phyloP scores from a whole-genome alignment of 2,797 vertebrate species.

The Sandelia bainsii region DNA sequence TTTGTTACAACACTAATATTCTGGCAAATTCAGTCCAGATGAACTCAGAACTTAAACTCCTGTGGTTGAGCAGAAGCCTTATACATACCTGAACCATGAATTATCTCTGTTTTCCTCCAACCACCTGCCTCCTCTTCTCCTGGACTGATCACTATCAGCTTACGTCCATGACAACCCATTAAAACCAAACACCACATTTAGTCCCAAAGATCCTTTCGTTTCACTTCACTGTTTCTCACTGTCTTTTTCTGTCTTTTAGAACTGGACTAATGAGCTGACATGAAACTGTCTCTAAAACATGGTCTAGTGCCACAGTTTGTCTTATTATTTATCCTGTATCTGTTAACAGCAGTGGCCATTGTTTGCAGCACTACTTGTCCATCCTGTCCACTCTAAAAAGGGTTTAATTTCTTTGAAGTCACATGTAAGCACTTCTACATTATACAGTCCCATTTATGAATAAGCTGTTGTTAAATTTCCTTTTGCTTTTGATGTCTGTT shows the following conservation, averaged over 20 bases:
- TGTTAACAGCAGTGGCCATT: conserved; percentile 1
- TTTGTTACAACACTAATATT: conserved; percentile 71
- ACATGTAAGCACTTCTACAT: conserved; percentile 76
- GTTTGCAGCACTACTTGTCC: conserved; percentile 40
- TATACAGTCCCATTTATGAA: conserved; percentile 70
- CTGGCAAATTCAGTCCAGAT: conserved; percentile 54
- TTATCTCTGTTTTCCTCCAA: conserved; percentile 22
- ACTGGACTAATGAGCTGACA: conserved; percentile 50
- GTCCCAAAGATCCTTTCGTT: conserved; percentile 68
- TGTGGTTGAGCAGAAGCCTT: conserved; percentile 52
- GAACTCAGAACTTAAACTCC: conserved; percentile 53
- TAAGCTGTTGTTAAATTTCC: conserved; percentile 75
- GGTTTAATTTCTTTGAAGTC: conserved; percentile 60
- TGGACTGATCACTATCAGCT: conserved; percentile 49
- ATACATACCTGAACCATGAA: conserved; percentile 25
- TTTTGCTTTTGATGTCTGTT: conserved; percentile 48
- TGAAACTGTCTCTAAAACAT: conserved; percentile 30
- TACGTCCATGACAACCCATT: conserved; percentile 64
- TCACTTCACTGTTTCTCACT: neutral
- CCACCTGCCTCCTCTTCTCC: conserved; percentile 50
- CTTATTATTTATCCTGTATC: conserved; percentile 58
- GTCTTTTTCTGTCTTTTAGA: conserved; percentile 31
- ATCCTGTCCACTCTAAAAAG: conserved; percentile 55
- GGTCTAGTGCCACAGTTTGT: conserved; percentile 41
- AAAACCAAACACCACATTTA: conserved; percentile 50